Conservation (phyloP, 2,113 vertebrate genomes). For the Dinomys branickii region DNA sequence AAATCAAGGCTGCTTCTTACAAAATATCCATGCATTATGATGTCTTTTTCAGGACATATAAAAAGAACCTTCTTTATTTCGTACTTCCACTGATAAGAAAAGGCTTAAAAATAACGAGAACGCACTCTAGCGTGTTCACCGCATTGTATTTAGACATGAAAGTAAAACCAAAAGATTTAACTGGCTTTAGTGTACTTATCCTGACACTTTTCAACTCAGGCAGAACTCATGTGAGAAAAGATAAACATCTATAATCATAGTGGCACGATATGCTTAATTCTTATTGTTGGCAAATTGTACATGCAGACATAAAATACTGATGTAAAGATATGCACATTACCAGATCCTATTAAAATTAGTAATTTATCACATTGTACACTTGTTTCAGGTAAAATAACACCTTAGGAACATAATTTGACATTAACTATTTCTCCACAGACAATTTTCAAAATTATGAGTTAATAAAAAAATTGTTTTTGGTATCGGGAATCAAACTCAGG, state of each 20-base stretch:
- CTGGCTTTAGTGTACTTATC: neutral
- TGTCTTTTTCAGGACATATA: neutral
- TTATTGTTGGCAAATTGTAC: neutral
- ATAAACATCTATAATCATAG: neutral
- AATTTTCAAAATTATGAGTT: neutral
- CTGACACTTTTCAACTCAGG: neutral
- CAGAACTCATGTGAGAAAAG: neutral
- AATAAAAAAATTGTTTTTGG: neutral
- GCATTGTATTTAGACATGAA: neutral
- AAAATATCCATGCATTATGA: neutral
- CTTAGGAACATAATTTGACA: slow-evolving; percentile 3
- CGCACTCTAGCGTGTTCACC: too few relatives aligned
- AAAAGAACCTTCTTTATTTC: neutral
- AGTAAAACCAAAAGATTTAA: neutral
- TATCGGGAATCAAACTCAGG: too few relatives aligned
- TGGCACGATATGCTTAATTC: neutral
- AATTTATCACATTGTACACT: neutral
- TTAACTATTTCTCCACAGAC: neutral
- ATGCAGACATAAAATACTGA: neutral
- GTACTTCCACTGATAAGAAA: neutral
- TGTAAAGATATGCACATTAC: neutral
- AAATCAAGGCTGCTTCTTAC: neutral
- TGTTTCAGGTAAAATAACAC: neutral
- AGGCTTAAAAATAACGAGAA: neutral
- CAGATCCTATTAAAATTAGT: neutral